Percentiles rank a stretch among this genome's conserved stretches.
Conservation (phyloP, 35 echinoderm and acorn worm genomes). For the Patiria miniata region DNA sequence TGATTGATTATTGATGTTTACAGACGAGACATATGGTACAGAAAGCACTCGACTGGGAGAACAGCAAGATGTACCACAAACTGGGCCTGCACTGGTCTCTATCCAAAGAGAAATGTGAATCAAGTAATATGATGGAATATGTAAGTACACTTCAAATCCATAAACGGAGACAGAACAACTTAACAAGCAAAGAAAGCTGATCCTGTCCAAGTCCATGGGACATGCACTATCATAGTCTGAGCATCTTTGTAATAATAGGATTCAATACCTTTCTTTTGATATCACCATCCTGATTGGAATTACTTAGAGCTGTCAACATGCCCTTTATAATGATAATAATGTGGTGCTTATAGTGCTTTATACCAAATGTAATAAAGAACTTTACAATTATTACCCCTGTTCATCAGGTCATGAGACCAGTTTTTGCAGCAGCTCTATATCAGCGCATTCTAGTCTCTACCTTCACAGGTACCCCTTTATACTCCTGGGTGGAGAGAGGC, state of each 20-base stretch:
- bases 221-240: neutral
- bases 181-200: neutral
- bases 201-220: neutral
- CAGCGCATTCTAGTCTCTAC: too few species aligned
- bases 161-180: neutral
- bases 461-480: too few species aligned
- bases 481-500: too few species aligned
- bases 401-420: too few species aligned
- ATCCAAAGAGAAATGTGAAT: slow-evolving; percentile 94
- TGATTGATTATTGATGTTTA: slow-evolving; percentile 31
- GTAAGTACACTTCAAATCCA: slow-evolving; percentile 61
- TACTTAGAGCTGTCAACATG: too few species aligned
- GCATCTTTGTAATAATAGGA: neutral
- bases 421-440: too few species aligned
- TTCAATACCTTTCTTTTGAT: too few species aligned
- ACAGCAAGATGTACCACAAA: slow-evolving; percentile 95
- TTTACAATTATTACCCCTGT: too few species aligned
- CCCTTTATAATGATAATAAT: too few species aligned
- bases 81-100: slow-evolving; percentile 95
- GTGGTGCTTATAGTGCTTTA: too few species aligned
- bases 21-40: slow-evolving; percentile 95
- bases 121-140: slow-evolving; percentile 98
- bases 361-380: too few species aligned
- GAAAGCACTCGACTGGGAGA: slow-evolving; percentile 96
- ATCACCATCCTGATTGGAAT: too few species aligned